Evolutionary conservation across 2,113 vertebrate genomes (phyloP), one percentile per base, ranked within the genome.

Genomic region (Psammodynastes pulverulentus): DNA sequence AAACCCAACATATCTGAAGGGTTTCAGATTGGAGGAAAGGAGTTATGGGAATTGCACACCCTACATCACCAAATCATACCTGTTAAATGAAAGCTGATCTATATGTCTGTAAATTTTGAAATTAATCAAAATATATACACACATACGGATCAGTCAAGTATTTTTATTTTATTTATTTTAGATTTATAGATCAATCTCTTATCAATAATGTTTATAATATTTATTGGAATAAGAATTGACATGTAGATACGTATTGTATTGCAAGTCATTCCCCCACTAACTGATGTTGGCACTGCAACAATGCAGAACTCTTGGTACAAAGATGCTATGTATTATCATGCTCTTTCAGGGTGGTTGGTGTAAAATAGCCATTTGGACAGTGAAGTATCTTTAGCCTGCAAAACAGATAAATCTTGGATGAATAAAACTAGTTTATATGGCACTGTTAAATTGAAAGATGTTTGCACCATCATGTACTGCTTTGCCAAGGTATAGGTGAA

Each of bases 131-230:
- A 51, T 8, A 67, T 67, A 15, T 58, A 29, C 88, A 89, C 62
- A 23, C 34, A 52, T 52, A 92, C 56, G 19, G 54, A 29, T 52
- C 91, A 84, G 54, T 56, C 49, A 52, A 89, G 67, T 89, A 26
- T 92, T 67, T 29, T 72, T n/a, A n/a, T n/a, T n/a, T n/a, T n/a
- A n/a, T n/a, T n/a, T n/a, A n/a, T n/a, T n/a, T n/a, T n/a, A n/a
- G 87, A 84, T 89, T 92, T 89, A 85, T n/a, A n/a, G n/a, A 89
- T 92, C 91, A 89, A 58, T 92, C 43, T 58, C 87, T 92, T 88
- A 62, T 89, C 85, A 89, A 43, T 92, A 92, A 89, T 89, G 91
- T 72, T 84, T 92, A 52, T 85, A 89, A 89, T 79, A 89, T 92
- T 85, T 92, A 89, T 92, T 92, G 87, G 67, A 85, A 53, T 86